Base-by-base conservation (phyloP, 1,140 invertebrate species). In the Callitettix versicolor region DNA sequence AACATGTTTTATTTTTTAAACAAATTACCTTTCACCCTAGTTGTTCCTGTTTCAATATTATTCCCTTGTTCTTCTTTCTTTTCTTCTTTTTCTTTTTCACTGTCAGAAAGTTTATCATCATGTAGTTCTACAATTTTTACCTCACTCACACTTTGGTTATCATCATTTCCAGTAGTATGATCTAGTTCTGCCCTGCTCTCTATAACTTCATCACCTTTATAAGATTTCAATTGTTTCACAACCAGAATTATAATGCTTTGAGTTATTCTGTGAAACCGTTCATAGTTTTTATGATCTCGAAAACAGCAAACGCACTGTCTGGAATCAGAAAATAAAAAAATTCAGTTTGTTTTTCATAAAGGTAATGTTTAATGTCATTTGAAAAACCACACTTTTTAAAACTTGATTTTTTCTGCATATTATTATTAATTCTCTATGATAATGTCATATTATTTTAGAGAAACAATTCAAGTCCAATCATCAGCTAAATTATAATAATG, bases 291-390 rank as follows among this genome's bases (percentile, higher is more conserved):
- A 21, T 67, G 64, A 60, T 77, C 76, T 58, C 76, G 74, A 63
- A 73, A 78, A 62, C 73, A 77, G 63, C 76, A 77, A 60, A 76
- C 71, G 60, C 77, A 79, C 63, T 78, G 76, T 60, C 76, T 65
- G 55, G 21, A 58, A 58, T 26, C 21, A 51, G 58, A 15, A 48
- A 54, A 41, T 30, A 47, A 38, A 48, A 26, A 49, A 57, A 24
- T 53, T 9, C 33, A 53, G 21, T 44, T 12, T 2, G 17, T 1
- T 22, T 18, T 41, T 40, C 33, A 41, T 11, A 34, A n/a, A n/a
- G n/a, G n/a, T n/a, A n/a, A n/a, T n/a, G n/a, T n/a, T n/a, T n/a
- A n/a, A n/a, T n/a, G n/a, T n/a, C n/a, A n/a, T n/a, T n/a, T n/a
- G n/a, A n/a, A n/a, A n/a, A n/a, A n/a, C n/a, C n/a, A n/a, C n/a